Percentiles rank a stretch among this genome's conserved stretches.
phyloP scores from a whole-genome alignment of 2,113 vertebrate species.

The Eidolon helvum region DNA sequence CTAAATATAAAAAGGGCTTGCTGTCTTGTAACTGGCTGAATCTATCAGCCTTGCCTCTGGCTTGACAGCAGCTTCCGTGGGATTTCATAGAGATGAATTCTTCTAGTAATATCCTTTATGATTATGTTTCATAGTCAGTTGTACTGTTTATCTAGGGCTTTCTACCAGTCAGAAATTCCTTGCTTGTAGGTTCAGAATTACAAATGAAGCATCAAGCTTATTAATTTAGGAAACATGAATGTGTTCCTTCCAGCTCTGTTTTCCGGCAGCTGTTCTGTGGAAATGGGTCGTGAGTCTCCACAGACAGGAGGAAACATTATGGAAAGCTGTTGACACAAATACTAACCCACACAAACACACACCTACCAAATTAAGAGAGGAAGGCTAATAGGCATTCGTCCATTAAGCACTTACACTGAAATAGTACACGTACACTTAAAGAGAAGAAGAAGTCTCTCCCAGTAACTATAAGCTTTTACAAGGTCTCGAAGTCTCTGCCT shows the following conservation, averaged over 20 bases:
- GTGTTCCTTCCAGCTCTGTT: neutral
- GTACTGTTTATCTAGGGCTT: neutral
- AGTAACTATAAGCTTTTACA: neutral
- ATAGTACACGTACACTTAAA: too few relatives aligned
- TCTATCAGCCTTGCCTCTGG: neutral
- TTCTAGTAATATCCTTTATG: neutral
- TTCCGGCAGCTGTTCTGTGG: neutral
- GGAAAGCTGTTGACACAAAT: neutral
- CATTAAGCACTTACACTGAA: neutral
- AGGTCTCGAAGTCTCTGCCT: neutral
- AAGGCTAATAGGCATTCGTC: neutral
- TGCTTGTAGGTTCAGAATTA: neutral
- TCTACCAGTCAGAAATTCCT: neutral
- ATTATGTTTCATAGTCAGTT: neutral
- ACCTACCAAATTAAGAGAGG: neutral
- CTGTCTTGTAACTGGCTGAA: too few relatives aligned
- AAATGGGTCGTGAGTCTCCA: neutral
- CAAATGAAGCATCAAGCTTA: neutral
- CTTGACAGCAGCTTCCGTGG: neutral
- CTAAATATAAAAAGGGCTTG: neutral
- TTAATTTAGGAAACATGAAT: neutral
- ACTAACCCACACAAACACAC: neutral
- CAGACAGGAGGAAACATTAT: neutral
- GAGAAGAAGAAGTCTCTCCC: too few relatives aligned
- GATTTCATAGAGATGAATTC: neutral